Percentiles rank a stretch among this genome's conserved stretches.
Evolutionary conservation across 2,888 invertebrate genomes (phyloP).

Genomic region (Eristalis pertinax): DNA sequence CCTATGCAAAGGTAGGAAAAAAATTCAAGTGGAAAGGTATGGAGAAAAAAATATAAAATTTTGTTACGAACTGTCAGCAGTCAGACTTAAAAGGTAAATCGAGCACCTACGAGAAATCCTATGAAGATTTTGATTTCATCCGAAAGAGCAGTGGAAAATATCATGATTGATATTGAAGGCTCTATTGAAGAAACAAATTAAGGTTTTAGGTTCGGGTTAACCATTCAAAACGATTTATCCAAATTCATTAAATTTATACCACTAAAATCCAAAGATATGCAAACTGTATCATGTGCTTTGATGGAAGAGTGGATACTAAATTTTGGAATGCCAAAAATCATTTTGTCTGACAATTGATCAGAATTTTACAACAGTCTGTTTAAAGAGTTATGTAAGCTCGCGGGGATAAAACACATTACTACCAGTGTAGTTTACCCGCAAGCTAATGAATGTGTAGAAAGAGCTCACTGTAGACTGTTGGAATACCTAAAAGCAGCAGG

Average conservation of each 20-base stretch:
- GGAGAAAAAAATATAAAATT: not conserved
- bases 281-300: not conserved
- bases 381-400: no score
- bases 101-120: no score
- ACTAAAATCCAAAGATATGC: not conserved
- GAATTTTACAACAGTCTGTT: no score
- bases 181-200: not conserved
- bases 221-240: not conserved
- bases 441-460: no score
- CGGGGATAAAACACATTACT: no score
- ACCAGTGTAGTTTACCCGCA: no score
- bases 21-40: conserved; percentile 7
- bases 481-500: no score
- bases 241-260: not conserved
- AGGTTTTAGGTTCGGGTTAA: no score
- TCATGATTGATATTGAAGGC: not conserved
- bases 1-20: not conserved
- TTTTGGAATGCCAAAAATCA: no score
- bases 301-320: no score
- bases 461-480: no score
- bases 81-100: conserved; percentile 2
- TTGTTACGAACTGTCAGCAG: not conserved
- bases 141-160: not conserved
- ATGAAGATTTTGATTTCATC: not conserved
- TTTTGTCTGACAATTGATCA: no score